A percentile compares a stretch with the other conserved stretches of the same genome.
These are phyloP conservation scores for Xestia xanthographa DNA, from an alignment of 2,888 invertebrate species.

Conservation along the genomic window DNA sequence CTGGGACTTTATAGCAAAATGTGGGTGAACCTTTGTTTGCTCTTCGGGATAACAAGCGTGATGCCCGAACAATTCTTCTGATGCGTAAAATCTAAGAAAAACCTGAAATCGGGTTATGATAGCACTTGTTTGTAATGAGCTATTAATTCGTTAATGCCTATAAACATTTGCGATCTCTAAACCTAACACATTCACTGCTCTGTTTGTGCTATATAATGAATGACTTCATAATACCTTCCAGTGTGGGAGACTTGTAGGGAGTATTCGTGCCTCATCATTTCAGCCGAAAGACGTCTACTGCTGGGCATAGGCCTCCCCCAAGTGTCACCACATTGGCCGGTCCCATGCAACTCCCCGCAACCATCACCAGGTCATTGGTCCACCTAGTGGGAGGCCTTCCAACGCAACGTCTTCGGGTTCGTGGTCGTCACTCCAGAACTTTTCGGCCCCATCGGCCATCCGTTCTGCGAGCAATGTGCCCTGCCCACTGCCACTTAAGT, in stretches of 20 bases:
- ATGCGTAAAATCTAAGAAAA: conserved; percentile 23
- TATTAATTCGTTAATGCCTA: conserved; percentile 47
- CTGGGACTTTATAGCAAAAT: not conserved
- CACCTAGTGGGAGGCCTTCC: no score
- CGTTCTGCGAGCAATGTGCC: no score
- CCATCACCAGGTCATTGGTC: no score
- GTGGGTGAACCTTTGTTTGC: not conserved
- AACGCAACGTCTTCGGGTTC: no score
- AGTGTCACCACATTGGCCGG: no score
- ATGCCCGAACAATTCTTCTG: not conserved
- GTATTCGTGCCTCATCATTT: not conserved
- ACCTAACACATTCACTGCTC: conserved; percentile 21
- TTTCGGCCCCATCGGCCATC: no score
- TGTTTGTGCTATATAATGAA: conserved; percentile 25
- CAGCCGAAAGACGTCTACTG: no score
- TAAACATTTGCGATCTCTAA: conserved; percentile 43
- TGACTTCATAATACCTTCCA: not conserved
- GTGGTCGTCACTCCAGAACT: no score
- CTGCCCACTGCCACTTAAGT: no score
- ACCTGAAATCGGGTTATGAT: conserved; percentile 43
- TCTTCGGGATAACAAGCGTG: not conserved
- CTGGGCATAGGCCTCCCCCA: no score
- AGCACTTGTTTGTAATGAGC: conserved; percentile 51
- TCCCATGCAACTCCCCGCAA: no score
- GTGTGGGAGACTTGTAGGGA: not conserved